phyloP scores from a whole-genome alignment of 2,888 invertebrate genomes.

The Cremastobaeus sp. region DNA sequence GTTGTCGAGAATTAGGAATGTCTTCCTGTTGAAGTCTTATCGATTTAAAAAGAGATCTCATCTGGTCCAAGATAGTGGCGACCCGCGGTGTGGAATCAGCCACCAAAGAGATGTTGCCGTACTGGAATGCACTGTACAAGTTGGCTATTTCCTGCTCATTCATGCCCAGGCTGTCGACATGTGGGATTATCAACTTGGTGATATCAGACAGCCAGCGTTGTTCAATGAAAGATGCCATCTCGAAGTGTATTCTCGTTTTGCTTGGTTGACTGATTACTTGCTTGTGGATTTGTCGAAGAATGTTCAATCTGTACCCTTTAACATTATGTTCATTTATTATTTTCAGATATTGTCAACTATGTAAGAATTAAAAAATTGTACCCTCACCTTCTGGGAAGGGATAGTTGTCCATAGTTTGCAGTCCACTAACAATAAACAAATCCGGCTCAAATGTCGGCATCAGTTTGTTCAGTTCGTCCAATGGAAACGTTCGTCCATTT shows the following conservation, averaged over 20 bases:
- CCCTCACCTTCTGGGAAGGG: constrained; percentile 82
- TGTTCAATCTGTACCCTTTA: constrained; percentile 10
- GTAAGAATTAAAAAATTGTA: neutral
- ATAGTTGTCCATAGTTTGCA: constrained; percentile 94
- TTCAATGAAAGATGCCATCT: constrained; percentile 92
- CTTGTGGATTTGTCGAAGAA: constrained; percentile 82
- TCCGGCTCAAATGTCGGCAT: constrained; percentile 84
- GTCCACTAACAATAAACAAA: constrained; percentile 88
- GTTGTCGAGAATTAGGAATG: constrained; percentile 79
- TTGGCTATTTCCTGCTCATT: constrained; percentile 93
- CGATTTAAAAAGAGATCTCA: constrained; percentile 84
- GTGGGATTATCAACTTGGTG: constrained; percentile 84
- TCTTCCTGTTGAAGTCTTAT: constrained; percentile 79
- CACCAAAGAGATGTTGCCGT: constrained; percentile 85
- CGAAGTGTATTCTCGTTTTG: constrained; percentile 87
- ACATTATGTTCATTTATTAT: constrained; percentile 1
- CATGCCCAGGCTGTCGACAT: constrained; percentile 90
- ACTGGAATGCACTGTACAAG: constrained; percentile 84
- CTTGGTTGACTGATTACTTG: constrained; percentile 83
- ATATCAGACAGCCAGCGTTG: constrained; percentile 84
- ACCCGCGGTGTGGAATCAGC: constrained; percentile 89
- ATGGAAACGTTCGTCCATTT: constrained; percentile 81
- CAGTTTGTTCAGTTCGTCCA: constrained; percentile 84
- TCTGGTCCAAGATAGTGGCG: constrained; percentile 88
- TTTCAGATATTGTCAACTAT: neutral